Conservation (phyloP, 1,140 invertebrate genomes). For the Ips typographus region DNA sequence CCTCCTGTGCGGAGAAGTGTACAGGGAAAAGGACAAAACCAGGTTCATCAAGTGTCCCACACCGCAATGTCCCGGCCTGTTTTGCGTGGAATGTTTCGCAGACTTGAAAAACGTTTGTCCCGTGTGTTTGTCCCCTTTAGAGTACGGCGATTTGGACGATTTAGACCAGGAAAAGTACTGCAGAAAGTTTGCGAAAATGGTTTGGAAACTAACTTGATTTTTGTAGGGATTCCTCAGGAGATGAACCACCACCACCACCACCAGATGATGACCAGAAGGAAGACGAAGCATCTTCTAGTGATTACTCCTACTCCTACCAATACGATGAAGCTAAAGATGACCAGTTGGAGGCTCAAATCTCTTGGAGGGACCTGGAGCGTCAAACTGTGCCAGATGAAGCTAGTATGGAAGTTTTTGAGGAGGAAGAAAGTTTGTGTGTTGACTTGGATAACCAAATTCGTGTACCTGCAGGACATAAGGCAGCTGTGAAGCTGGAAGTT, state of each 20-base stretch:
- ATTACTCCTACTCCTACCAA: constrained; percentile 48
- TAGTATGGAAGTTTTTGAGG: constrained; percentile 44
- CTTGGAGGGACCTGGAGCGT: constrained; percentile 45
- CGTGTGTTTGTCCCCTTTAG: constrained; percentile 68
- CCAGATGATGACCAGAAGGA: constrained; percentile 12
- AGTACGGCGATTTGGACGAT: constrained; percentile 74
- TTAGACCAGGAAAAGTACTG: constrained; percentile 71
- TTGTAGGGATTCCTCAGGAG: constrained; percentile 38
- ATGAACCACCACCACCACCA: constrained; percentile 18
- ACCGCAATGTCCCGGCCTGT: constrained; percentile 67
- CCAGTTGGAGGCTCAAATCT: constrained; percentile 11
- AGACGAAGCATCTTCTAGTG: constrained; percentile 17
- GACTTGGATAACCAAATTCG: constrained; percentile 22
- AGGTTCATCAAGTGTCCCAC: constrained; percentile 66
- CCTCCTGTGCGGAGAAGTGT: constrained; percentile 59
- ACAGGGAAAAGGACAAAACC: constrained; percentile 51
- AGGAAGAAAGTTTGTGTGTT: constrained; percentile 18
- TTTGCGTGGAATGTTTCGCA: constrained; percentile 70
- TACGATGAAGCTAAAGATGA: constrained; percentile 29
- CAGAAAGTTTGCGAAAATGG: neutral
- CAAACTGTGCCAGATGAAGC: constrained; percentile 45
- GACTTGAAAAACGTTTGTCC: constrained; percentile 74
- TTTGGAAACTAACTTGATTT: neutral
- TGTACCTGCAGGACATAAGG: constrained; percentile 9
- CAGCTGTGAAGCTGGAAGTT: constrained; percentile 14